A percentile compares a stretch with the other conserved stretches of the same genome.
Conservation (phyloP, 2,113 vertebrate genomes). For the Apaloderma vittatum region DNA sequence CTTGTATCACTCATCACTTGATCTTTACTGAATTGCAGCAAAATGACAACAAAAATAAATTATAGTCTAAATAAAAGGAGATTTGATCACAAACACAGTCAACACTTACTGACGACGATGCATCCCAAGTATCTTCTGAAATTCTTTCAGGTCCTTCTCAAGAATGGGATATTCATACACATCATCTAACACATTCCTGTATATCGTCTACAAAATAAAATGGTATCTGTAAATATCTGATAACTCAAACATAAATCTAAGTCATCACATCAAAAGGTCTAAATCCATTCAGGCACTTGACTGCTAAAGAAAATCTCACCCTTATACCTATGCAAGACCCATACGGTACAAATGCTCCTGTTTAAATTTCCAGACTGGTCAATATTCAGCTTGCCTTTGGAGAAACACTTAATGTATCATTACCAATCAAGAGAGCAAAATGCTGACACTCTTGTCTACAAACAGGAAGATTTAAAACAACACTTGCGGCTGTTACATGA, state of each 20-base stretch:
- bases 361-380: not conserved
- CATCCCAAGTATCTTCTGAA: conserved; percentile 92
- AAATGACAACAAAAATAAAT: not conserved
- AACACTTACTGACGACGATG: conserved; percentile 92
- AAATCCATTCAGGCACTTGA: not conserved
- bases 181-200: conserved; percentile 91
- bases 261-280: not conserved
- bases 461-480: not conserved
- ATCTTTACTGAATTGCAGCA: not conserved
- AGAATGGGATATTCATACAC: conserved; percentile 92
- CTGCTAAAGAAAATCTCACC: not conserved
- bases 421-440: not conserved
- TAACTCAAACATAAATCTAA: not conserved
- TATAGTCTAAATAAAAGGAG: not conserved
- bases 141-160: conserved; percentile 91
- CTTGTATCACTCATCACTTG: not conserved
- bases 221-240: not conserved
- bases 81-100: not conserved
- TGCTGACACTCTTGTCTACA: not conserved
- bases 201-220: conserved; percentile 86
- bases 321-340: not conserved
- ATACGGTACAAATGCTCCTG: not conserved
- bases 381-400: not conserved
- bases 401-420: not conserved
- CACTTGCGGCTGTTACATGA: not conserved